Base-by-base conservation (phyloP, 1,140 invertebrate genomes). In the Heliconius congener region DNA sequence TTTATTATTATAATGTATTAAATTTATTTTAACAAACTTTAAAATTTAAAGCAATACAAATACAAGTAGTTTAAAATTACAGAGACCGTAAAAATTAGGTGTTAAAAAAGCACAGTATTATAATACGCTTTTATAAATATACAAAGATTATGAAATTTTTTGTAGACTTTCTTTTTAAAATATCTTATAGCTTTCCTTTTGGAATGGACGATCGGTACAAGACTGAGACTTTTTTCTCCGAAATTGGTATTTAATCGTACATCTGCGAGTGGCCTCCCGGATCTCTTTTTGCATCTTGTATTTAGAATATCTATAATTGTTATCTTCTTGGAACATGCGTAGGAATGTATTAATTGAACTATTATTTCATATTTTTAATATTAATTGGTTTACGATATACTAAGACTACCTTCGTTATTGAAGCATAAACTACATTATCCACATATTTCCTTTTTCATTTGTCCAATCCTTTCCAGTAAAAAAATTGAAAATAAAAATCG, bases 261-360 rank as follows among this genome's bases (percentile, higher is more conserved):
- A 60, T 70, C 50, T 77, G 50, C 42, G 78, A 66, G 77, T 34
- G 77, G 81, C 73, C 78, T 83, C 82, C 82, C 82, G 82, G 82
- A 83, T 83, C 82, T 80, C 76, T 82, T 76, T 73, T 78, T 80
- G 79, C 77, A 74, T 66, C 78, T 74, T 46, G 37, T 78, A 70
- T 81, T n/a, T 78, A 73, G 39, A 71, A 83, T 80, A 46, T 73
- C n/a, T 78, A 80, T 77, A 80, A 80, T 83, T 77, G 77, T 73
- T 77, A 52, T 72, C 19, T 75, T 52, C 76, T 70, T n/a, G 34
- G 82, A 78, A 80, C 50, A 73, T 18, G 55, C 57, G 71, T 23
- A 23, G 42, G 19, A 72, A 72, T 72, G 37, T 72, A n/a, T 72
- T 39, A 72, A 72, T 19, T 71, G 30, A 39, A 19, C 71, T 71